Evolutionary conservation across 2,888 invertebrate species (phyloP), one percentile per base, ranked within the genome.

Genomic region (Pyralis farinalis): DNA sequence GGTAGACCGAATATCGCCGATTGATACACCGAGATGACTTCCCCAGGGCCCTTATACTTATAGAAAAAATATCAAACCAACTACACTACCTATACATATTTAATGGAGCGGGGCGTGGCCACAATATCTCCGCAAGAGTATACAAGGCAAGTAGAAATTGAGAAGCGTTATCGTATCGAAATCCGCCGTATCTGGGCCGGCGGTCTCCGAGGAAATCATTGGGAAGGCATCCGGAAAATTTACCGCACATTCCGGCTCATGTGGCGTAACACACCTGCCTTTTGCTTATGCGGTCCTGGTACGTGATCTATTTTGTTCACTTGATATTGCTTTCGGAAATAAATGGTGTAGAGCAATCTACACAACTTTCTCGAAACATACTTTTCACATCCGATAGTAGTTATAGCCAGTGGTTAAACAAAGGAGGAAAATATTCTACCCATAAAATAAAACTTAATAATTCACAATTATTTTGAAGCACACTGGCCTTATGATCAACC

Each of bases 151-250:
- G 66, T 72, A 80, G 80, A 81, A 84, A 85, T 85, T 79, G 83
- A 79, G 80, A 78, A 76, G 74, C 80, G 84, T 80, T 88, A 89
- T 88, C 88, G 83, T 85, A 87, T 86, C 83, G 86, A 83, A 87
- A 87, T 85, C 85, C 83, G 68, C 71, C 73, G 83, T 86, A 88
- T 89, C 88, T 82, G 79, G 85, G 79, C 78, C 81, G 84, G 78
- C 78, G 84, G 91, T 93, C 93, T 93, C 93, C 77, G 90, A 93
- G 93, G 93, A 93, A 93, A 93, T 93, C 93, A 93, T 92, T 91
- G 92, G 91, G 91, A 93, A 93, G 92, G 92, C 92, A 92, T 91
- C 92, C 91, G 90, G 90, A 90, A 90, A 91, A 91, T 91, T 90
- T 90, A 90, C 90, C 89, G 89, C 89, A 82, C 81, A 82, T 82